phyloP scores from a whole-genome alignment of 2,888 invertebrate species.

The Melanotus villosus region DNA sequence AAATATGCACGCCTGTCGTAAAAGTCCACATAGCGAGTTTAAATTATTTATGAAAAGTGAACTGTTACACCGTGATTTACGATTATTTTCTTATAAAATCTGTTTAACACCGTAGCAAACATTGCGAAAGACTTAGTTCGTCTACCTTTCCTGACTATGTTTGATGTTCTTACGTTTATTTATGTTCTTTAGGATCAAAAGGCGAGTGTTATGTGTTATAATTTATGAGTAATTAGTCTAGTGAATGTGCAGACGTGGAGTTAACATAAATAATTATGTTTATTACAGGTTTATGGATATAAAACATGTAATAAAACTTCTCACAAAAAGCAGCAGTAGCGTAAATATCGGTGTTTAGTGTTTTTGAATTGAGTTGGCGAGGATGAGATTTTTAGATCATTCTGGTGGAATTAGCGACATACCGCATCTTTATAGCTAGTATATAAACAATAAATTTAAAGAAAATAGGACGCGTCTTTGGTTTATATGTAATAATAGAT shows the following conservation, averaged over 20 bases:
- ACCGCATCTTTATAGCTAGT: too few species aligned
- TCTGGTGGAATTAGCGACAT: too few species aligned
- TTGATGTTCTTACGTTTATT: slow-evolving; percentile 64
- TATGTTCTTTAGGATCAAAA: slow-evolving; percentile 64
- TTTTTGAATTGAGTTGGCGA: too few species aligned
- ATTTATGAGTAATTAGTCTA: slow-evolving; percentile 65
- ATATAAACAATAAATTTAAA: too few species aligned
- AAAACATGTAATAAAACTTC: slow-evolving; percentile 49
- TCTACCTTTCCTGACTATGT: slow-evolving; percentile 63
- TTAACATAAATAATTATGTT: slow-evolving; percentile 61
- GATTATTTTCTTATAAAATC: slow-evolving; percentile 61
- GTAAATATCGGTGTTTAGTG: background rate
- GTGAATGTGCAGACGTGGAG: slow-evolving; percentile 60
- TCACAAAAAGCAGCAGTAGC: slow-evolving; percentile 29
- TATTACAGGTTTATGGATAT: slow-evolving; percentile 59
- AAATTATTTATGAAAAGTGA: slow-evolving; percentile 56
- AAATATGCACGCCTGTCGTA: slow-evolving; percentile 56
- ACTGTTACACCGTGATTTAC: slow-evolving; percentile 61
- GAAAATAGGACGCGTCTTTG: too few species aligned
- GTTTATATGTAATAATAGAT: too few species aligned
- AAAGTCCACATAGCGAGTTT: slow-evolving; percentile 50
- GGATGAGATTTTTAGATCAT: too few species aligned
- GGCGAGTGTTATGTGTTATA: slow-evolving; percentile 65
- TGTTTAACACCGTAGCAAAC: slow-evolving; percentile 56
- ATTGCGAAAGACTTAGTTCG: slow-evolving; percentile 62